phyloP scores from a whole-genome alignment of 2,888 invertebrate genomes.

The Taenaris catops region DNA sequence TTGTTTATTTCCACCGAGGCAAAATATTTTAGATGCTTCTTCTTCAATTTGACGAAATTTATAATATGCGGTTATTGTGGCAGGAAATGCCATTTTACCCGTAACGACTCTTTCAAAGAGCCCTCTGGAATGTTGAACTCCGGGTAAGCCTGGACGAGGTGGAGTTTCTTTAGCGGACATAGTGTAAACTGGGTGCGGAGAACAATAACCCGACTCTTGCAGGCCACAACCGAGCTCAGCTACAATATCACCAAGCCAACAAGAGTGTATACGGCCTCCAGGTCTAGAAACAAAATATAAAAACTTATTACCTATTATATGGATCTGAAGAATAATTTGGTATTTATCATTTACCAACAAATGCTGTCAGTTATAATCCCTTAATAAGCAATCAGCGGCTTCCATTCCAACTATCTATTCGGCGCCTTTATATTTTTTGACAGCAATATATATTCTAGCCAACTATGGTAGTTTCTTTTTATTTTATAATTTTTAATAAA shows the following conservation, averaged over 20 bases:
- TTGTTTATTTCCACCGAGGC: conserved; percentile 79
- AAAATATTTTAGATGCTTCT: conserved; percentile 82
- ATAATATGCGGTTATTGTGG: conserved; percentile 81
- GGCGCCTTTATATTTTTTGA: too few relatives aligned
- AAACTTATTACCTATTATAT: too few relatives aligned
- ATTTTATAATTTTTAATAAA: too few relatives aligned
- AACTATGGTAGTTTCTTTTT: too few relatives aligned
- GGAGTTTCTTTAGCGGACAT: conserved; percentile 82
- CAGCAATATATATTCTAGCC: too few relatives aligned
- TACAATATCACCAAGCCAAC: conserved; percentile 87
- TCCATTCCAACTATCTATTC: too few relatives aligned
- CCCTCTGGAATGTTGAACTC: conserved; percentile 72
- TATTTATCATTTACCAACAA: too few relatives aligned
- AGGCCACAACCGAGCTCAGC: conserved; percentile 87
- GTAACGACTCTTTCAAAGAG: conserved; percentile 82
- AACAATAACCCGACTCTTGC: conserved; percentile 71
- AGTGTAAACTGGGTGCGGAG: conserved; percentile 79
- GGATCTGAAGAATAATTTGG: too few relatives aligned
- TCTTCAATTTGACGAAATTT: conserved; percentile 83
- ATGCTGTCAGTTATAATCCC: too few relatives aligned
- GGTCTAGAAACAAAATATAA: conserved; percentile 81
- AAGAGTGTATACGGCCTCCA: conserved; percentile 88
- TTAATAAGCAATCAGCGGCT: too few relatives aligned
- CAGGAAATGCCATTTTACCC: conserved; percentile 79
- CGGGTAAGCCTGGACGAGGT: conserved; percentile 74